Evolutionary conservation across 92 coral and sea anemone genomes (phyloP).

Genomic region (Parazoanthus darwini): DNA sequence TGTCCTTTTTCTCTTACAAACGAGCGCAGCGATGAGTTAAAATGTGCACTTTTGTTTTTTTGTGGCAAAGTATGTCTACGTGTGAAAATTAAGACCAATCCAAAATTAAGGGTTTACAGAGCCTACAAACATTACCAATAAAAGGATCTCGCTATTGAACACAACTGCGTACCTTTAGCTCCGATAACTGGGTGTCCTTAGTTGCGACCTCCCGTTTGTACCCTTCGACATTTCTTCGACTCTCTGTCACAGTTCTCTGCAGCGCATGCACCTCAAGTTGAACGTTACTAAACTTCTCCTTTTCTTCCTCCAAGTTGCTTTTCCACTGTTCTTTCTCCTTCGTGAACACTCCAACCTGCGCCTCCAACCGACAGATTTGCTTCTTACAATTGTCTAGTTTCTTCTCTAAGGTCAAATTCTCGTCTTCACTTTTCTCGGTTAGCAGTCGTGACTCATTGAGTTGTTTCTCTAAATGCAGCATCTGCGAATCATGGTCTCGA

Average conservation of each 20-base stretch:
- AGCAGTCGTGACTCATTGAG: slow-evolving; percentile 28
- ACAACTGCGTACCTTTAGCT: slow-evolving; percentile 43
- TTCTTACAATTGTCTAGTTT: slow-evolving; percentile 5
- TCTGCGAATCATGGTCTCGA: slow-evolving; percentile 22
- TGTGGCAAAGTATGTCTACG: too few relatives aligned
- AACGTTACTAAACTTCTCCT: slow-evolving; percentile 1
- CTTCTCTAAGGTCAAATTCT: slow-evolving; percentile 15
- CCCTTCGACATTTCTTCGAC: slow-evolving; percentile 44
- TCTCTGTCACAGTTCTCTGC: slow-evolving; percentile 51
- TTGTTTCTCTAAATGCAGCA: slow-evolving; percentile 18
- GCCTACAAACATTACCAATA: not conserved
- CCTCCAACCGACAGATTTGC: slow-evolving; percentile 19
- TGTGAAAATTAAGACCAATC: too few relatives aligned
- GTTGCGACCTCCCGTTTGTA: slow-evolving; percentile 43
- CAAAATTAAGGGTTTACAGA: too few relatives aligned
- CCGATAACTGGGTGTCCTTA: slow-evolving; percentile 44
- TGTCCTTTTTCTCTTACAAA: too few relatives aligned
- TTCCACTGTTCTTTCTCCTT: slow-evolving; percentile 42
- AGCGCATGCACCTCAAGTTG: slow-evolving; percentile 14
- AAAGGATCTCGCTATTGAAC: not conserved
- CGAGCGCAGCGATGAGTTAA: too few relatives aligned
- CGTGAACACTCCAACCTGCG: slow-evolving; percentile 1
- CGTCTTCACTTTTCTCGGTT: slow-evolving; percentile 20
- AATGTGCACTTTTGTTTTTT: too few relatives aligned
- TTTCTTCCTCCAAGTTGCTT: slow-evolving; percentile 47